A percentile compares a stretch with the other conserved stretches of the same genome.
Conservation (phyloP, 2,797 vertebrate genomes). For the Leptodactylus fallax region DNA sequence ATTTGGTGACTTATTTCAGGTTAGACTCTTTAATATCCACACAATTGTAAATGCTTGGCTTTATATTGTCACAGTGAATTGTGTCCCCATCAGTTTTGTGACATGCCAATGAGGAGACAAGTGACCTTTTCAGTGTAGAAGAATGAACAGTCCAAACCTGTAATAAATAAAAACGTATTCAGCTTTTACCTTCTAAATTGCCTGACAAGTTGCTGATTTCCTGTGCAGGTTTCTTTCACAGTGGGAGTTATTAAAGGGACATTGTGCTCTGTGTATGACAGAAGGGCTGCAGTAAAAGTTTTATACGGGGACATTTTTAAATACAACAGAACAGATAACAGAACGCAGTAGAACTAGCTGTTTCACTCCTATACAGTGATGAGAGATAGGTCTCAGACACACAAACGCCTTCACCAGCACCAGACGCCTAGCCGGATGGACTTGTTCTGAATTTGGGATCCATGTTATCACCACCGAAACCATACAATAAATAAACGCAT, state of each 20-base stretch:
- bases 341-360: too few relatives aligned
- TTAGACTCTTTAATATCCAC: not conserved
- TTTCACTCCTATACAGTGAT: too few relatives aligned
- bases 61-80: conserved; percentile 22
- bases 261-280: not conserved
- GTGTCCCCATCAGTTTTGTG: conserved; percentile 20
- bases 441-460: too few relatives aligned
- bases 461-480: too few relatives aligned
- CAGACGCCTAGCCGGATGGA: too few relatives aligned
- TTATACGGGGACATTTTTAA: not conserved
- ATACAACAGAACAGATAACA: too few relatives aligned
- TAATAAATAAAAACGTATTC: conserved; percentile 38
- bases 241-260: conserved; percentile 2
- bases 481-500: too few relatives aligned
- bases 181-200: conserved; percentile 34
- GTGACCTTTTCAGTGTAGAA: conserved; percentile 43
- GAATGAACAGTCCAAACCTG: conserved; percentile 5
- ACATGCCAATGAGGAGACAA: not conserved
- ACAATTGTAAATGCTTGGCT: not conserved
- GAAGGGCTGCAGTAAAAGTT: not conserved
- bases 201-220: conserved; percentile 13
- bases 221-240: not conserved
- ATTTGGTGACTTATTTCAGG: not conserved
- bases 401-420: too few relatives aligned
- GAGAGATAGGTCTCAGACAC: too few relatives aligned